Base-by-base conservation (phyloP, 1,140 invertebrate species). In the Harlomillsia oculata region DNA sequence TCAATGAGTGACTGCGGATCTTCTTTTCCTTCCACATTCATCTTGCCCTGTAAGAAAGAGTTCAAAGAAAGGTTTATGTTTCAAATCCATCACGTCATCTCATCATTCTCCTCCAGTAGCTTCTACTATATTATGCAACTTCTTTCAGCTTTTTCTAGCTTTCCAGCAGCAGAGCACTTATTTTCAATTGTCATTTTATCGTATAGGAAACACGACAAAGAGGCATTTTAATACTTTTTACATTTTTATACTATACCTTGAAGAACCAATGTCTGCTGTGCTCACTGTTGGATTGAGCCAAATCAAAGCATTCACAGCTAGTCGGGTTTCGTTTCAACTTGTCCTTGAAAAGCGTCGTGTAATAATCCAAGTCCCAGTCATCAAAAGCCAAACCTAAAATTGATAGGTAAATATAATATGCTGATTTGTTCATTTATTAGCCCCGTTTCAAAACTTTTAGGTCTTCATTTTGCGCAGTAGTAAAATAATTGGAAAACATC, bases 271-370 rank as follows among this genome's bases (percentile, higher is more conserved):
- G 89, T 6, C 89, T 75, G 53, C 87, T 91, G 69, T 93, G 89
- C 69, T 94, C 89, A 72, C 87, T 95, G 70, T 98, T 98, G 16
- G 91, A 95, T 72, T 99, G 95, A n/a, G 95, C 94, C 45, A 97
- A 78, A 76, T 98, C 95, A 76, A 97, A 97, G 65, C 94, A 87
- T 72, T 99, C 95, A 0, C 97, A 92, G 71, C 87, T 96, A 0
- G 94, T 98, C 14, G 95, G 94, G 76, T 98, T 95, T 40, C 93
- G 77, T 60, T 87, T 84, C 1, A 95, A 72, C 63, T 87, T 85
- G 45, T 82, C 76, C 53, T 77, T 73, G 74, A 93, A 94, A 13
- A 94, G 68, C 61, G 87, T 75, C 36, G 83, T 84, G 66, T 94
- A 93, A 68, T 84, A 92, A 39, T 87, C 79, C 60, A 94, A 73